Evolutionary conservation across 2,888 invertebrate genomes (phyloP).

Genomic region (Anthrax anthrax): DNA sequence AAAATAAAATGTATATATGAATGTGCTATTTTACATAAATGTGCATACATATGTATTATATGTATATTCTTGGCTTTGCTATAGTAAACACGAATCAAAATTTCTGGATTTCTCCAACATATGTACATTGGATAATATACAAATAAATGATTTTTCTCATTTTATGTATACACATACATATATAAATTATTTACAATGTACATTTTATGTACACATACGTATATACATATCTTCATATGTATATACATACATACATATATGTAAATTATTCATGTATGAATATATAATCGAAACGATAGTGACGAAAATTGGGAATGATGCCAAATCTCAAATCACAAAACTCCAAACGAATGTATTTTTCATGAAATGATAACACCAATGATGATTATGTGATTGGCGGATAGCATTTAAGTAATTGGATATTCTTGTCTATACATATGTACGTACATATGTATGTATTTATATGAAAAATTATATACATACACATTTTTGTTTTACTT

Average conservation of each 20-base stretch:
- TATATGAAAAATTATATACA: neutral
- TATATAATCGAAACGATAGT: neutral
- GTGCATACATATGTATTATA: no score
- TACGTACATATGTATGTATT: no score
- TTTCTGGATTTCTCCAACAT: no score
- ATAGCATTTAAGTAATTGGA: conserved; percentile 9
- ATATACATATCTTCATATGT: neutral
- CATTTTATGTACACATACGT: neutral
- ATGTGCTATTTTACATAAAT: no score
- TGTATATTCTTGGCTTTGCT: no score
- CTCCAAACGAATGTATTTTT: conserved; percentile 5
- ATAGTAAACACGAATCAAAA: no score
- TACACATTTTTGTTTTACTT: neutral
- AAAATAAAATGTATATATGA: no score
- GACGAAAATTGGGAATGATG: neutral
- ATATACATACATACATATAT: neutral
- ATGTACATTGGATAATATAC: no score
- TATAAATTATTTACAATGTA: neutral
- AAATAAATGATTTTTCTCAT: no score
- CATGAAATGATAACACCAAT: conserved; percentile 8
- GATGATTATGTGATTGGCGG: conserved; percentile 8
- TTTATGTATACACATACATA: no score
- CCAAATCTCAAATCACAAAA: neutral
- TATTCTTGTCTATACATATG: no score
- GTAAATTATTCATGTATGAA: neutral